Base-by-base conservation (phyloP, 2,113 vertebrate species). In the Geococcyx californianus region DNA sequence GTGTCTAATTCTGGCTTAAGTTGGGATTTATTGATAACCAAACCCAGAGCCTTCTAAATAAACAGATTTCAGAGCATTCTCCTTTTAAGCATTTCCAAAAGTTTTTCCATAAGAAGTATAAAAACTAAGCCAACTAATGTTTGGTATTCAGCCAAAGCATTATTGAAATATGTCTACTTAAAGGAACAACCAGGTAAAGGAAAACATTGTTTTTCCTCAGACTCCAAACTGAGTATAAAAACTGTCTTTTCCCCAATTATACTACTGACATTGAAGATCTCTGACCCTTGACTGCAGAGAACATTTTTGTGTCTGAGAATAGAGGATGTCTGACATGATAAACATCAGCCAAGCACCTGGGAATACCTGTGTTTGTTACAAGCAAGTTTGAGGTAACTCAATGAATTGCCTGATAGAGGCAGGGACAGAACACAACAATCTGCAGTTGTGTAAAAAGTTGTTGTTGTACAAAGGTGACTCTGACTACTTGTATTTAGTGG, bases 51-150 rank as follows among this genome's bases (percentile, higher is more conserved):
- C 33, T 59, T 95, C 31, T 60, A 93, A 86, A 83, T 42, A 74
- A 83, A 85, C 56, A 78, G 45, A 72, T 45, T 78, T 28, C 24
- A 83, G 16, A 93, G 11, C 24, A 63, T 38, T 86, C 49, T 66
- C 23, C 70, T 94, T 92, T 86, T 33, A 96, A 92, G n/a, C 28
- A 87, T 70, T 93, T 95, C 56, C 68, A 78, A 54, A 91, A 90
- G 31, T 8, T 78, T 90, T 72, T 93, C 29, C 9, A 6, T 73
- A 62, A 60, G 58, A 78, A 70, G 26, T 63, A 62, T 9, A 75
- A 24, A 89, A 77, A 76, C 34, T 58, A 85, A 88, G 38, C n/a
- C 76, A 94, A 78, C 47, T 33, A 74, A 72, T 29, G 13, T 52
- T 72, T 93, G 55, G 56, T 80, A 70, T 68, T 95, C 59, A 80